Evolutionary conservation across 2,888 invertebrate genomes (phyloP).

Genomic region (Biston stratarius): DNA sequence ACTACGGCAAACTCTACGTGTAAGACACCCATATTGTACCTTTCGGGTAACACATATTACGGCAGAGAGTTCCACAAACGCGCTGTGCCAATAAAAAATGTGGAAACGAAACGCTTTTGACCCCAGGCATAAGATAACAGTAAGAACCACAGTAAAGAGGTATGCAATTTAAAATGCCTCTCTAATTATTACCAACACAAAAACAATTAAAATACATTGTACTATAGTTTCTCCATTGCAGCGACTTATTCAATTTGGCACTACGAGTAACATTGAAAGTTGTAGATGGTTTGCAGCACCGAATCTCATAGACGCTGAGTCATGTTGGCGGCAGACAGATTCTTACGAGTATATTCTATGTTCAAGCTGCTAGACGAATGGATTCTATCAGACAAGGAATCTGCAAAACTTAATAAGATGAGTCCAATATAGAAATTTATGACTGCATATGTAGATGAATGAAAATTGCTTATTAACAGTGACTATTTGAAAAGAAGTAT

Average conservation of each 20-base stretch:
- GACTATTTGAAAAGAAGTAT: slow-evolving; percentile 9
- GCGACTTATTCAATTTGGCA: slow-evolving; percentile 22
- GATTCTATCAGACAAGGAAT: slow-evolving; percentile 27
- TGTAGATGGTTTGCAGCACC: slow-evolving; percentile 18
- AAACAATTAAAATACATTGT: slow-evolving; percentile 26
- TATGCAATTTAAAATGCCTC: slow-evolving; percentile 11
- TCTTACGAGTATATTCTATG: slow-evolving; percentile 4
- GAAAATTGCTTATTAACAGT: slow-evolving; percentile 8
- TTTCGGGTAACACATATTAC: too few relatives aligned
- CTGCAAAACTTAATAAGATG: slow-evolving; percentile 26
- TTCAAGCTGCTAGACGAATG: slow-evolving; percentile 13
- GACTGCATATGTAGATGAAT: slow-evolving; percentile 6
- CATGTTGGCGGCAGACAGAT: slow-evolving; percentile 23
- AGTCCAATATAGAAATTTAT: slow-evolving; percentile 11
- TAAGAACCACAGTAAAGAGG: background rate
- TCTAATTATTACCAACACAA: slow-evolving; percentile 24
- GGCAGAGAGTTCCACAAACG: too few relatives aligned
- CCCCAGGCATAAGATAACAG: slow-evolving; percentile 1
- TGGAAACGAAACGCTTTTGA: background rate
- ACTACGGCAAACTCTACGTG: too few relatives aligned
- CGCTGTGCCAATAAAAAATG: too few relatives aligned
- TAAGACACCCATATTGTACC: too few relatives aligned
- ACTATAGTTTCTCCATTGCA: slow-evolving; percentile 17
- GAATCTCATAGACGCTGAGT: slow-evolving; percentile 31
- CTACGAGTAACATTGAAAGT: slow-evolving; percentile 28